A percentile compares a stretch with the other conserved stretches of the same genome.
These are phyloP conservation scores for Troglohyphantes excavatus DNA, from an alignment of 2,888 invertebrate species.

Conservation along the genomic window DNA sequence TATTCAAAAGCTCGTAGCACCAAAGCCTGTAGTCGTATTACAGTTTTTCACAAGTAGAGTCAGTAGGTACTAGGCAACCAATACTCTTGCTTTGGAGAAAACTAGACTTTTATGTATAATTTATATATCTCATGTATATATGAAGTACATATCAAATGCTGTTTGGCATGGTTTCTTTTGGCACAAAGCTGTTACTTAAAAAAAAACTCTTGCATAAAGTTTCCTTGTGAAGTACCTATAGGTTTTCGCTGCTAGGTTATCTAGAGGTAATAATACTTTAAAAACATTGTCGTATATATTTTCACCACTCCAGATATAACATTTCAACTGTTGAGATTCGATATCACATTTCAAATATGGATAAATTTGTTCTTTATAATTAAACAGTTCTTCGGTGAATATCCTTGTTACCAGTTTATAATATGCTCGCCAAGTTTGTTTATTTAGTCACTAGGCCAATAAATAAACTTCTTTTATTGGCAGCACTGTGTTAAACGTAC, in stretches of 20 bases:
- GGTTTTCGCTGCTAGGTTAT: constrained; percentile 32
- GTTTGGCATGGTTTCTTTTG: constrained; percentile 70
- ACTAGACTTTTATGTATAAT: constrained; percentile 14
- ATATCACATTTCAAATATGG: not conserved
- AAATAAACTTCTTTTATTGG: no score
- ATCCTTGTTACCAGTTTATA: no score
- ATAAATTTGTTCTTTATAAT: no score
- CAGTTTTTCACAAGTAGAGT: constrained; percentile 57
- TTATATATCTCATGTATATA: constrained; percentile 39
- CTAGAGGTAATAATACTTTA: constrained; percentile 20
- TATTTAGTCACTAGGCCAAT: no score
- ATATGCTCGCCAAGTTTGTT: no score
- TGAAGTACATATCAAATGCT: constrained; percentile 59
- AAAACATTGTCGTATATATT: not conserved
- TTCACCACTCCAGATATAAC: not conserved
- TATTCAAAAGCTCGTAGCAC: constrained; percentile 75
- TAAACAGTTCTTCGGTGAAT: no score
- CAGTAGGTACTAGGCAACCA: constrained; percentile 46
- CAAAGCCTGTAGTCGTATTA: constrained; percentile 66
- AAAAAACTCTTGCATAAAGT: constrained; percentile 29
- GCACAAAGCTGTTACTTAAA: constrained; percentile 48
- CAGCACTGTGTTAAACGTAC: no score
- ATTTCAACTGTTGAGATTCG: not conserved
- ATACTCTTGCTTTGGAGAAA: constrained; percentile 31
- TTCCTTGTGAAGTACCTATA: not conserved